phyloP scores from a whole-genome alignment of 2,113 vertebrate genomes.

The Cinclus mexicanus region DNA sequence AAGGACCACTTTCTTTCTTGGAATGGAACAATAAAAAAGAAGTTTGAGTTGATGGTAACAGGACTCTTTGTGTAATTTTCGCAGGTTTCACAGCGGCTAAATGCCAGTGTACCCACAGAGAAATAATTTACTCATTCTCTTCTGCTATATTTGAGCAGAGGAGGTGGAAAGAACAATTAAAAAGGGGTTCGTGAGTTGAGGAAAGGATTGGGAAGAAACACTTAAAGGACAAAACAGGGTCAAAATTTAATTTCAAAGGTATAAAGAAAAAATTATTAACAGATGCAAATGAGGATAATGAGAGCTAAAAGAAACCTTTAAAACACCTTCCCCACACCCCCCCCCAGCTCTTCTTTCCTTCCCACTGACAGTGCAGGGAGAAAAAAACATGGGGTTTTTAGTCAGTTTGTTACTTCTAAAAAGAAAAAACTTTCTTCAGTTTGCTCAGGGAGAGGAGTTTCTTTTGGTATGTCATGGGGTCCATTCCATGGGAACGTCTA shows the following conservation, averaged over 20 bases:
- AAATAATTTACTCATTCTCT: background rate
- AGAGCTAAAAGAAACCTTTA: background rate
- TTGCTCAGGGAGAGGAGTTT: background rate
- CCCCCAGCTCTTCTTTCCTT: background rate
- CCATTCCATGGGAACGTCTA: background rate
- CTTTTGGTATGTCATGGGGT: background rate
- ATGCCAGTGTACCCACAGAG: background rate
- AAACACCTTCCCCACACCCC: background rate
- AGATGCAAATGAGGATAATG: background rate
- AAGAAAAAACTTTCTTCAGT: background rate
- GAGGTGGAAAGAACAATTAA: background rate
- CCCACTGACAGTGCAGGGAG: background rate
- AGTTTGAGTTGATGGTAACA: background rate
- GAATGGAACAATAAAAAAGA: background rate
- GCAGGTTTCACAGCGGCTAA: background rate
- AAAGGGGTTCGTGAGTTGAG: background rate
- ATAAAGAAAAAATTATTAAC: background rate
- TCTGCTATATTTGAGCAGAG: background rate
- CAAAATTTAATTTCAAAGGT: background rate
- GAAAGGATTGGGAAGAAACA: background rate
- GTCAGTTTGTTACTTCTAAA: background rate
- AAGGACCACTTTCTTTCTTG: background rate
- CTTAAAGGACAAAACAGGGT: background rate
- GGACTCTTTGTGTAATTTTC: background rate
- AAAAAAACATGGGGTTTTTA: background rate